Evolutionary conservation across 2,888 invertebrate genomes (phyloP).

Genomic region (Thera britannica): DNA sequence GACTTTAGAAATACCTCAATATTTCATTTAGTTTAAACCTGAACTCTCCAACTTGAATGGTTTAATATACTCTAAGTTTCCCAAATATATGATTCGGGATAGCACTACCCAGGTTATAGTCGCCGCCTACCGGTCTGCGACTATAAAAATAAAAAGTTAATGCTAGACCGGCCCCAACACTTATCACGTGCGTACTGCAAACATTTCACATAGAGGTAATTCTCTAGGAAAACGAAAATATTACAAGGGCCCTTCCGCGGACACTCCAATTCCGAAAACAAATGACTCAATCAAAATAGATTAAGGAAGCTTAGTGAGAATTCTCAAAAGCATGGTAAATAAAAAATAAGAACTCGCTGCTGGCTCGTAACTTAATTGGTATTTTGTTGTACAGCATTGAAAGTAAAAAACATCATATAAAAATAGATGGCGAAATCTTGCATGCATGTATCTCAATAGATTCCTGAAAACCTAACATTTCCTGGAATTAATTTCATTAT

Average conservation of each 20-base stretch:
- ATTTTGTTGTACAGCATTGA: conserved; percentile 14
- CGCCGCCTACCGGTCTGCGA: conserved; percentile 6
- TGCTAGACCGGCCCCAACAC: conserved; percentile 61
- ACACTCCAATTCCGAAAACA: conserved; percentile 62
- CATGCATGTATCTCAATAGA: background rate
- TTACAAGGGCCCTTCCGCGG: conserved; percentile 55
- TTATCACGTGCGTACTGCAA: conserved; percentile 63
- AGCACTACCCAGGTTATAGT: conserved; percentile 4
- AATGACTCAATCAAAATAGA: conserved; percentile 65
- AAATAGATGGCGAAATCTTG: conserved; percentile 10
- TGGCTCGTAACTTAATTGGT: conserved; percentile 23
- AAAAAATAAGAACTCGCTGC: conserved; percentile 25
- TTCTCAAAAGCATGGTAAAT: conserved; percentile 35
- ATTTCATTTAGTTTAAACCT: conserved; percentile 2
- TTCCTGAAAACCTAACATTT: background rate
- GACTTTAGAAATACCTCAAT: background rate
- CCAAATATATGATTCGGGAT: conserved; percentile 12
- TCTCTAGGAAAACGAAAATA: conserved; percentile 56
- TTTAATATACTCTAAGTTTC: conserved; percentile 8
- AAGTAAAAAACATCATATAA: conserved; percentile 12
- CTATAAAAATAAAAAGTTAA: conserved; percentile 61
- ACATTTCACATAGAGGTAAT: conserved; percentile 59
- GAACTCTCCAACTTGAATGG: conserved; percentile 11
- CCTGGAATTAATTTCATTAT: background rate
- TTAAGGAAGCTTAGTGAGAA: conserved; percentile 27